phyloP scores from a whole-genome alignment of 2,113 vertebrate genomes.

The Gracilinanus agilis region DNA sequence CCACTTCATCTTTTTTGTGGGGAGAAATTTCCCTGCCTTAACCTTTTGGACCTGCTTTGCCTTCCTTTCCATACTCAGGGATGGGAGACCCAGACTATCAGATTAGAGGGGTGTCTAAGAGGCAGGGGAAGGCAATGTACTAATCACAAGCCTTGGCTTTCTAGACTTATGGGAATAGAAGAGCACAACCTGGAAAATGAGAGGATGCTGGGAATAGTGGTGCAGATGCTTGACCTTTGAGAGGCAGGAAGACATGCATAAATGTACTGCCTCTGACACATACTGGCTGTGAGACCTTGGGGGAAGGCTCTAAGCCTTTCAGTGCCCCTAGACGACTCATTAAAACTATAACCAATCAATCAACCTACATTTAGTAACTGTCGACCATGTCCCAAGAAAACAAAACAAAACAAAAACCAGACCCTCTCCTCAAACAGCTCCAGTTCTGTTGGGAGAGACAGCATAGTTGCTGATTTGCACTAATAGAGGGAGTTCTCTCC shows the following conservation, averaged over 20 bases:
- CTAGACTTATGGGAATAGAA: background rate
- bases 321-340: background rate
- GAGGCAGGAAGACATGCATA: background rate
- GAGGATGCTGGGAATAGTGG: background rate
- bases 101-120: background rate
- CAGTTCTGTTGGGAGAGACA: background rate
- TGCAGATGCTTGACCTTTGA: background rate
- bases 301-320: background rate
- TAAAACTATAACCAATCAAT: background rate
- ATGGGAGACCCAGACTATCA: background rate
- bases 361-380: background rate
- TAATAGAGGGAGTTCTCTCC: background rate
- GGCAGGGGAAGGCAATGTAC: background rate
- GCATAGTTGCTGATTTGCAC: background rate
- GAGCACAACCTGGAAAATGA: background rate
- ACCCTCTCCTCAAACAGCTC: background rate
- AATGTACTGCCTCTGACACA: background rate
- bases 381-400: background rate
- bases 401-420: background rate
- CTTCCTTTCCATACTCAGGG: background rate
- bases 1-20: background rate
- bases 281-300: background rate
- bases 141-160: background rate
- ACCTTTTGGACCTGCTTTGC: background rate
- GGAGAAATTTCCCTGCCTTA: background rate